These are phyloP conservation scores for Limnephilus rhombicus DNA, from an alignment of 2,888 invertebrate species.

Conservation along the genomic window DNA sequence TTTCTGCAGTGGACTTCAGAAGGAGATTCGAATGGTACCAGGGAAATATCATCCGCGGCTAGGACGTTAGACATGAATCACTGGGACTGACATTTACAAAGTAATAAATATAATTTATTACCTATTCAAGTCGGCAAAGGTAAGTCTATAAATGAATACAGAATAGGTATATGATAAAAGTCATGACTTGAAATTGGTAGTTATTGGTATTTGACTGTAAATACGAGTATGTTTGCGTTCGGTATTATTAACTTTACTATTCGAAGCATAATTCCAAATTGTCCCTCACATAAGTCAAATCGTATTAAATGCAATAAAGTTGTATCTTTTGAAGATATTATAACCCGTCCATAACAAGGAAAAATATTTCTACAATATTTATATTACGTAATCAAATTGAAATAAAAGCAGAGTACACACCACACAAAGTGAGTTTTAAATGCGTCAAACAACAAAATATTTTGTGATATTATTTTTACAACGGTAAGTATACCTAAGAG, in stretches of 20 bases:
- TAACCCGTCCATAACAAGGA: background rate
- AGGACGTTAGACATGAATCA: conserved; percentile 58
- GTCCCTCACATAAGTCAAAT: conserved; percentile 21
- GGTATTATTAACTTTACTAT: background rate
- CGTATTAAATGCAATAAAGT: conserved; percentile 23
- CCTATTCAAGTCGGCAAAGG: conserved; percentile 59
- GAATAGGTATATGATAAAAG: conserved; percentile 39
- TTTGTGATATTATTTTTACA: no score
- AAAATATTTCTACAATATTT: background rate
- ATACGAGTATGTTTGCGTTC: conserved; percentile 34
- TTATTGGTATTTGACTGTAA: conserved; percentile 29
- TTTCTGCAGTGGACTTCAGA: conserved; percentile 2
- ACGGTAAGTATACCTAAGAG: no score
- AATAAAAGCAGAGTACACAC: background rate
- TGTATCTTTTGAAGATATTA: background rate
- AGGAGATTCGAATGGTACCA: background rate
- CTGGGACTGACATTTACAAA: conserved; percentile 62
- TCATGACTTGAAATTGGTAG: conserved; percentile 41
- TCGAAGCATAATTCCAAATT: conserved; percentile 10
- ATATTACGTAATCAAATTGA: background rate
- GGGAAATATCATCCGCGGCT: conserved; percentile 57
- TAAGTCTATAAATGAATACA: conserved; percentile 43
- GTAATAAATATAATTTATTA: conserved; percentile 64
- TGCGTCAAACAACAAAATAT: background rate
- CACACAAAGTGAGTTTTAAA: background rate